These are phyloP conservation scores for Polymixis lichenea DNA, from an alignment of 2,888 invertebrate species.

Conservation along the genomic window DNA sequence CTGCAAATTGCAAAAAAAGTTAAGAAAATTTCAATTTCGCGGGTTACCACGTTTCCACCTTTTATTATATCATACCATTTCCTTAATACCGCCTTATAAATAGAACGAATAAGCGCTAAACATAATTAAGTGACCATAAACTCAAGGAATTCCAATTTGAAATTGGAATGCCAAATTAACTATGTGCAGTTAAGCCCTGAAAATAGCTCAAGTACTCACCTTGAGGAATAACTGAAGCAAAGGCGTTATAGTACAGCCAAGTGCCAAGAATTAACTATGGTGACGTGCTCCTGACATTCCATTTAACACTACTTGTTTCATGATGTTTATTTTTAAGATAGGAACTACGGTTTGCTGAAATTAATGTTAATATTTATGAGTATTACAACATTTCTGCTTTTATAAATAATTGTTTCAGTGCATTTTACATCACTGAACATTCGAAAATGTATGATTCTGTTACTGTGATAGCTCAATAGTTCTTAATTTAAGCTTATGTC, in stretches of 20 bases:
- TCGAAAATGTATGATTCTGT: neutral
- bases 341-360: neutral
- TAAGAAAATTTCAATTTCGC: too few species aligned
- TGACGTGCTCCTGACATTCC: neutral
- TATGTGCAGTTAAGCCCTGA: slow-evolving; percentile 29
- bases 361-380: neutral
- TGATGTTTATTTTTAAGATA: slow-evolving; percentile 8
- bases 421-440: neutral
- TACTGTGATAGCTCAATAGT: neutral
- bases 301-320: slow-evolving; percentile 22
- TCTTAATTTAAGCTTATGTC: slow-evolving; percentile 13
- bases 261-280: slow-evolving; percentile 45
- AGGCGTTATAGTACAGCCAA: slow-evolving; percentile 24
- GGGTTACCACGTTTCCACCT: too few species aligned
- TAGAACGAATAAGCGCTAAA: slow-evolving; percentile 8
- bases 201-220: slow-evolving; percentile 35
- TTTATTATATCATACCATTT: neutral
- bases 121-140: slow-evolving; percentile 48
- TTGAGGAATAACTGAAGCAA: slow-evolving; percentile 19
- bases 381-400: neutral
- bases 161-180: slow-evolving; percentile 53
- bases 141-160: slow-evolving; percentile 35
- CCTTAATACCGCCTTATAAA: neutral
- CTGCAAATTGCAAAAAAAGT: too few species aligned
- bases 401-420: neutral